Percentiles rank a stretch among this genome's conserved stretches.
Evolutionary conservation across 2,797 vertebrate species (phyloP).

Genomic region (Tauraco hartlaubi): DNA sequence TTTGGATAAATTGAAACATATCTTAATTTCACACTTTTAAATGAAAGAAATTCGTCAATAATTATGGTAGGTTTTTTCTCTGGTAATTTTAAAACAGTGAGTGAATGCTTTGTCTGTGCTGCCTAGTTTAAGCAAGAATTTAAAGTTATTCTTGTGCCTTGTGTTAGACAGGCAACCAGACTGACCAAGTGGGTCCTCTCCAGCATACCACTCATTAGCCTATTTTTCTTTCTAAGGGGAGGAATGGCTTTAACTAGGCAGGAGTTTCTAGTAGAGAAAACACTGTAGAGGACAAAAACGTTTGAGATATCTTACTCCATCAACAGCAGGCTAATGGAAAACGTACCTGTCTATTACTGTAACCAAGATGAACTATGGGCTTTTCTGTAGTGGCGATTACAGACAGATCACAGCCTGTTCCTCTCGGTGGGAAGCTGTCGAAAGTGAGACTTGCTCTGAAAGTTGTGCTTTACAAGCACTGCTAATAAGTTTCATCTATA

Average conservation of each 20-base stretch:
- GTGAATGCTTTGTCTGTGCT: not conserved
- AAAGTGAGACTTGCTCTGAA: not conserved
- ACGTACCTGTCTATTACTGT: not conserved
- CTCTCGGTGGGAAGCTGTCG: not conserved
- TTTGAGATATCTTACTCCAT: not conserved
- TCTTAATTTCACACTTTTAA: not conserved
- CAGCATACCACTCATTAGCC: fast-evolving
- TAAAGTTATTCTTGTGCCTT: not conserved
- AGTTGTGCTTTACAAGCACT: not conserved
- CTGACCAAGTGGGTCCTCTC: not conserved
- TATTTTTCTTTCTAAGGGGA: not conserved
- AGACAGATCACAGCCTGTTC: not conserved
- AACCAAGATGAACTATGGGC: not conserved
- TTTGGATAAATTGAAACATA: not conserved
- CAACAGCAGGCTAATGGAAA: not conserved
- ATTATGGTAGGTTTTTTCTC: not conserved
- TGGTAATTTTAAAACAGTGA: not conserved
- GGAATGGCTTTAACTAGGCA: not conserved
- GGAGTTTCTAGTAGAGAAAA: not conserved
- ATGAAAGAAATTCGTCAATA: not conserved
- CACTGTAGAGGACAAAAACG: not conserved
- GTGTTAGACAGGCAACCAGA: not conserved
- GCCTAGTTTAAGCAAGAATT: not conserved
- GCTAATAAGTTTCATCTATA: not conserved
- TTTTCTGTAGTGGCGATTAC: not conserved